These are phyloP conservation scores for Bradypus variegatus DNA, from an alignment of 2,797 vertebrate species.

Conservation along the genomic window DNA sequence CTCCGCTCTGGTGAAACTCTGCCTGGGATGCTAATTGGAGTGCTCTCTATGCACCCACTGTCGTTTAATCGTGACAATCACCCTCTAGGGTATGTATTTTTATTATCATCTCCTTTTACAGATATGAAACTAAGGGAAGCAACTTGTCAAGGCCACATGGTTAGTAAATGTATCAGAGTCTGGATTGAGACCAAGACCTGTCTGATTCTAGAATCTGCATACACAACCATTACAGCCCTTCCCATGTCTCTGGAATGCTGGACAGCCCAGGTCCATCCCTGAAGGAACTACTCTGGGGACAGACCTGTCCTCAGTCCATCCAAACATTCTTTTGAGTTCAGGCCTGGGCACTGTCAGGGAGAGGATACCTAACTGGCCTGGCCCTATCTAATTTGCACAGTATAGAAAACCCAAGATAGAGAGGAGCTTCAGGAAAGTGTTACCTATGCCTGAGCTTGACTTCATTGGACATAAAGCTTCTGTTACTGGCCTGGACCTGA, in stretches of 20 bases:
- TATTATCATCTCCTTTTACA: neutral
- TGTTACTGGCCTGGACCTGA: neutral
- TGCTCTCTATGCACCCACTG: neutral
- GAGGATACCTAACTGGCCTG: neutral
- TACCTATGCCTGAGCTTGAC: neutral
- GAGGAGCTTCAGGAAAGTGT: neutral
- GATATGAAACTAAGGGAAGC: conserved; percentile 1
- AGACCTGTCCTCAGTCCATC: neutral
- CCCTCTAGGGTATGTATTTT: neutral
- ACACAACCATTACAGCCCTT: neutral
- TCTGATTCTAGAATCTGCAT: neutral
- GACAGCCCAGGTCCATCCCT: neutral
- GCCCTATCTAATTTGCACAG: neutral
- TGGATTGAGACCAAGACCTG: neutral
- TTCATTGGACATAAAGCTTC: neutral
- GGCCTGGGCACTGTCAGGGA: neutral
- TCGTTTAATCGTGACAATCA: neutral
- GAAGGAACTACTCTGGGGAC: neutral
- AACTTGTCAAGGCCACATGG: neutral
- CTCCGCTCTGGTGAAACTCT: neutral
- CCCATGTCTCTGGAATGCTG: neutral
- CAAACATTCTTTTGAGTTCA: neutral
- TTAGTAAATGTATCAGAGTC: neutral
- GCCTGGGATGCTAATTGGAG: neutral
- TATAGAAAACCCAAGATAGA: neutral